phyloP scores from a whole-genome alignment of 37 sponge, comb jelly and placozoan species.

The Chondrosia reniformis region DNA sequence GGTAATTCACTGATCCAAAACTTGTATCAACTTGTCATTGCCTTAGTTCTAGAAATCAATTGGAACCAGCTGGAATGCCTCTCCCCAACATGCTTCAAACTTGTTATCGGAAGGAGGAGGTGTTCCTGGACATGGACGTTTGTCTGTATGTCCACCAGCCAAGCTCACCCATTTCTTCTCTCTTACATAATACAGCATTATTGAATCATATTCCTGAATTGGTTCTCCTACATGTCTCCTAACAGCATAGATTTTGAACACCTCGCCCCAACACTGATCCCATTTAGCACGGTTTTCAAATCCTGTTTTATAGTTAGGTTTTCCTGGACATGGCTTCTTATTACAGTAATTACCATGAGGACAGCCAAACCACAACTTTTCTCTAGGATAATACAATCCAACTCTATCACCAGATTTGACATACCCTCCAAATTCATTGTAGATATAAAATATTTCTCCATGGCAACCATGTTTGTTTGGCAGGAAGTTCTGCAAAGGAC shows the following conservation, averaged over 20 bases:
- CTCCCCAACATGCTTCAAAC: background rate
- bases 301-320: background rate
- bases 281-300: background rate
- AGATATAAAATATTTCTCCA: no score
- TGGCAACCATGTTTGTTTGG: no score
- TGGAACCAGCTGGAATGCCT: background rate
- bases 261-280: background rate
- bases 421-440: background rate
- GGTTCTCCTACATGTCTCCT: background rate
- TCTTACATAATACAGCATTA: background rate
- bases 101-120: background rate
- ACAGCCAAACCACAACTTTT: slow-evolving; percentile 2
- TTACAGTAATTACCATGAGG: background rate
- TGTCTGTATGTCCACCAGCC: no score
- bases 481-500: background rate
- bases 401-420: background rate
- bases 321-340: background rate
- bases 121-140: background rate
- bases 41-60: no score
- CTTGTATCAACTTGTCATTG: no score
- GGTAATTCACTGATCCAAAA: no score
- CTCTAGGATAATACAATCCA: slow-evolving; percentile 5
- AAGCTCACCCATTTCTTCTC: background rate
- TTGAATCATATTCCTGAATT: background rate
- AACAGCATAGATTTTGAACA: background rate